Percentiles rank a stretch among this genome's conserved stretches.
phyloP scores from a whole-genome alignment of 2,113 vertebrate species.

The Scytalopus superciliaris region DNA sequence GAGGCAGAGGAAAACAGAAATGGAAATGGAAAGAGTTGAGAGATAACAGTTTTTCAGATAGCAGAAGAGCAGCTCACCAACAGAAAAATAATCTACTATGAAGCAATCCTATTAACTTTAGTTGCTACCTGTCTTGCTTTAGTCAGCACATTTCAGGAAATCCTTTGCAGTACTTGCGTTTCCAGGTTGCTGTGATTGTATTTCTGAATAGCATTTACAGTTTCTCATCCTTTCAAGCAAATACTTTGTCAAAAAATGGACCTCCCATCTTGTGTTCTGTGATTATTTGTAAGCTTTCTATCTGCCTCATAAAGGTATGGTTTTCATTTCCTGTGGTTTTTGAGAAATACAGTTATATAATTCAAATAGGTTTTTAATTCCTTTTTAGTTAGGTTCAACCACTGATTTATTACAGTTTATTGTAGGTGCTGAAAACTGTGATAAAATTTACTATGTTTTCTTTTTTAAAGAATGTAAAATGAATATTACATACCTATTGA shows the following conservation, averaged over 20 bases:
- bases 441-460: not conserved
- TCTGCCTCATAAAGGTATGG: not conserved
- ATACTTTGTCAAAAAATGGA: not conserved
- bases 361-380: not conserved
- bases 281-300: conserved; percentile 12
- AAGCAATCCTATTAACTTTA: not conserved
- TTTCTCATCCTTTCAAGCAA: not conserved
- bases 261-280: not conserved
- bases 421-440: not conserved
- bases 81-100: not conserved
- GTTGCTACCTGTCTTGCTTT: not conserved
- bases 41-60: not conserved
- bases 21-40: not conserved
- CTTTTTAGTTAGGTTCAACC: not conserved
- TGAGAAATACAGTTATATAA: not conserved
- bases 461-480: not conserved
- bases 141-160: not conserved
- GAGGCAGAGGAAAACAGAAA: not conserved
- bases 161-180: not conserved
- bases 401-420: not conserved
- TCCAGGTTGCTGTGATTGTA: not conserved
- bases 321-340: conserved; percentile 20
- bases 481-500: not conserved
- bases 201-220: not conserved
- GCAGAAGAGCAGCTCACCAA: not conserved